These are phyloP conservation scores for Enteromius anoplus DNA, from an alignment of 2,797 vertebrate genomes.

Conservation along the genomic window DNA sequence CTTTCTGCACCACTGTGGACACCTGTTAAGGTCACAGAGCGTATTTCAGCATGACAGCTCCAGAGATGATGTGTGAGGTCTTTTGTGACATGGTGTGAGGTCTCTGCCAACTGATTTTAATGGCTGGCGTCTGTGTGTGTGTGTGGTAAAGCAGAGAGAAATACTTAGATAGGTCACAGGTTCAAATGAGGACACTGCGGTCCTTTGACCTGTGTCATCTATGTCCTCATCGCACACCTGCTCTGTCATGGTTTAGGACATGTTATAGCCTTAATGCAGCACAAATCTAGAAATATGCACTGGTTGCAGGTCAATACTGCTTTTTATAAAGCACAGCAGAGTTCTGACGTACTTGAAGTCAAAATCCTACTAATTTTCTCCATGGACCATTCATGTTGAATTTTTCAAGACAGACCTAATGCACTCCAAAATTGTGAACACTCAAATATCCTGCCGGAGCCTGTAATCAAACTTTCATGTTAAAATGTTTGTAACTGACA, in stretches of 20 bases:
- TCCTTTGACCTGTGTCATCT: constrained; percentile 53
- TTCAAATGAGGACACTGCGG: constrained; percentile 64
- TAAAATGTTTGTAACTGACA: not conserved
- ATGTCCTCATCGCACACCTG: constrained; percentile 49
- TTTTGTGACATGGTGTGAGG: constrained; percentile 52
- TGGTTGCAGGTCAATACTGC: not conserved
- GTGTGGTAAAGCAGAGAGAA: constrained; percentile 46
- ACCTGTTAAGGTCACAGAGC: constrained; percentile 62
- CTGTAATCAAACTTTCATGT: not conserved
- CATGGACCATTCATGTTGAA: not conserved
- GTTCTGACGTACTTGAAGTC: not conserved
- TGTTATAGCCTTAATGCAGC: constrained; percentile 1
- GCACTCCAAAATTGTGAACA: not conserved
- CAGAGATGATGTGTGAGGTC: constrained; percentile 49
- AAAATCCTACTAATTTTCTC: not conserved
- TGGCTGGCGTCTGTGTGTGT: constrained; percentile 6
- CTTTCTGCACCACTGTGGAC: constrained; percentile 52
- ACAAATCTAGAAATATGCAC: not conserved
- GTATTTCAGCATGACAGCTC: constrained; percentile 52
- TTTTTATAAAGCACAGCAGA: not conserved
- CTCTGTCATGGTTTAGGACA: constrained; percentile 35
- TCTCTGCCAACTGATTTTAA: constrained; percentile 51
- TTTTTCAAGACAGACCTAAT: not conserved
- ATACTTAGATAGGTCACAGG: constrained; percentile 53
- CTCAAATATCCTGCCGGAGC: not conserved